A percentile compares a stretch with the other conserved stretches of the same genome.
These are phyloP conservation scores for Pharmacophagus antenor DNA, from an alignment of 2,888 invertebrate species.

Conservation along the genomic window DNA sequence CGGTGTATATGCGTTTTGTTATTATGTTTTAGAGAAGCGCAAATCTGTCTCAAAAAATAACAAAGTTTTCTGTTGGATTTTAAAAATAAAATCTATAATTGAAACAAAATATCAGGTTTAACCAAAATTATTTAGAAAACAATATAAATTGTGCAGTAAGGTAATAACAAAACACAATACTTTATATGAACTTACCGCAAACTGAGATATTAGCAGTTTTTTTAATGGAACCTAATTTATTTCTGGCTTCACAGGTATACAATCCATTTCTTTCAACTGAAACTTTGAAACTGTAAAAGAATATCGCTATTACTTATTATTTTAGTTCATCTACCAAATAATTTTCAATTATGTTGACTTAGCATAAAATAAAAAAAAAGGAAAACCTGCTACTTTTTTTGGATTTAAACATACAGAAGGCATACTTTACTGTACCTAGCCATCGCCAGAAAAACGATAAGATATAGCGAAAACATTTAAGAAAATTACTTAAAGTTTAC, in stretches of 20 bases:
- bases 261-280: not conserved
- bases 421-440: too few relatives aligned
- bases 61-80: too few relatives aligned
- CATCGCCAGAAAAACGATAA: too few relatives aligned
- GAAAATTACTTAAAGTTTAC: not conserved
- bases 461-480: not conserved
- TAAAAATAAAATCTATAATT: not conserved
- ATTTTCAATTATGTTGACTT: too few relatives aligned
- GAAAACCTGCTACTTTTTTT: too few relatives aligned
- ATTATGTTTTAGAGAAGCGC: too few relatives aligned
- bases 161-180: not conserved
- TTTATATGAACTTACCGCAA: not conserved
- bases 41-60: too few relatives aligned
- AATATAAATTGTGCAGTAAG: too few relatives aligned
- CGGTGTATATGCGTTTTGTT: not conserved
- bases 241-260: constrained; percentile 6
- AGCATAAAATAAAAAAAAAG: too few relatives aligned
- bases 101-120: not conserved
- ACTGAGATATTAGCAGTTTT: not conserved
- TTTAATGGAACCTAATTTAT: constrained; percentile 5
- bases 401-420: too few relatives aligned
- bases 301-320: not conserved
- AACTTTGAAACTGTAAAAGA: not conserved
- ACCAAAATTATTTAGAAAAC: too few relatives aligned
- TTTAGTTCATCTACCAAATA: too few relatives aligned